phyloP scores from a whole-genome alignment of 1,140 invertebrate species.

The Drosophila yakuba region DNA sequence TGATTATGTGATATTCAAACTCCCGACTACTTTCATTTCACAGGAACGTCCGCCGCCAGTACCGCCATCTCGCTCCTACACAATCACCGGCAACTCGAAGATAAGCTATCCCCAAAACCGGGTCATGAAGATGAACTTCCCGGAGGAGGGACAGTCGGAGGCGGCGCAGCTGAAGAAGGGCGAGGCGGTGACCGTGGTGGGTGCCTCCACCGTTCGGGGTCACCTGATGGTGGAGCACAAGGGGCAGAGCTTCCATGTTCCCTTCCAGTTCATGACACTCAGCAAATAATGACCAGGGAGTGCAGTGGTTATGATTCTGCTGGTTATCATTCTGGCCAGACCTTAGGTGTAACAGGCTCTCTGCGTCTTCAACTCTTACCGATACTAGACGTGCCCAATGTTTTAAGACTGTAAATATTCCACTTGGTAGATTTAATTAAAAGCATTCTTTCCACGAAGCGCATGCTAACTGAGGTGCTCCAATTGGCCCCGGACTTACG shows the following conservation, averaged over 20 bases:
- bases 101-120: slow-evolving; percentile 96
- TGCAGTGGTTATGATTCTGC: background rate
- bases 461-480: slow-evolving; percentile 25
- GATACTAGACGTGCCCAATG: background rate
- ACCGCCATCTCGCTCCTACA: slow-evolving; percentile 94
- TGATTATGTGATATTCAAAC: background rate
- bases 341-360: slow-evolving; percentile 60
- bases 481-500: slow-evolving; percentile 13
- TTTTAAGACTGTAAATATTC: slow-evolving; percentile 63
- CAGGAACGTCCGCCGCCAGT: slow-evolving; percentile 95
- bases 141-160: slow-evolving; percentile 86
- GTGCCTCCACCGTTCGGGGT: slow-evolving; percentile 91
- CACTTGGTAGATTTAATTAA: slow-evolving; percentile 5
- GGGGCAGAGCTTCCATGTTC: slow-evolving; percentile 92
- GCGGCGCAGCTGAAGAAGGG: slow-evolving; percentile 88
- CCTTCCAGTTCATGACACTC: slow-evolving; percentile 91
- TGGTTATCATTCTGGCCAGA: slow-evolving; percentile 13
- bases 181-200: slow-evolving; percentile 92
- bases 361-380: no score
- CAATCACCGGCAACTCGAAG: slow-evolving; percentile 96
- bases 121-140: slow-evolving; percentile 95
- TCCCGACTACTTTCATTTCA: background rate
- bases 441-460: slow-evolving; percentile 8
- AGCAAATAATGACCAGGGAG: slow-evolving; percentile 14
- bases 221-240: slow-evolving; percentile 94